Percentiles rank a stretch among this genome's conserved stretches.
phyloP scores from a whole-genome alignment of 2,113 vertebrate species.

The Noturus placidus region DNA sequence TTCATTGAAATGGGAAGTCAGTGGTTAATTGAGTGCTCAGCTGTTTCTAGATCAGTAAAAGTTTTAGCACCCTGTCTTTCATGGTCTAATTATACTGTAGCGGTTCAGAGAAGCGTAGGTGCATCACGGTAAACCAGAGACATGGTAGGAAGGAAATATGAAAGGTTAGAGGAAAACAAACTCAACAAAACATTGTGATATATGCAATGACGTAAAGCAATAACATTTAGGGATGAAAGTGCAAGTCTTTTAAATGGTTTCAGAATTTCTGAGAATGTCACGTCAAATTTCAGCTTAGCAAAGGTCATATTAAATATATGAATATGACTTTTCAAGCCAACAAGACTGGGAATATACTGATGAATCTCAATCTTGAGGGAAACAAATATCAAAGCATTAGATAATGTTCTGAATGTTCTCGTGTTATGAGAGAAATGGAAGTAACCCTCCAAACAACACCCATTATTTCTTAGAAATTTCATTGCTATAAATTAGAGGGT shows the following conservation, averaged over 20 bases:
- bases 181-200: neutral
- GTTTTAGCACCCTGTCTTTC: neutral
- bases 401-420: neutral
- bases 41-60: neutral
- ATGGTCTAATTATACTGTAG: conserved; percentile 62
- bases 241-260: conserved; percentile 33
- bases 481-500: neutral
- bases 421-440: conserved; percentile 11
- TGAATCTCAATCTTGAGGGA: neutral
- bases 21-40: neutral
- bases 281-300: neutral
- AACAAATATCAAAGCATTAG: neutral
- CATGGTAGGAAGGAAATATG: conserved; percentile 1
- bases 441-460: neutral
- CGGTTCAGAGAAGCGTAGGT: conserved; percentile 63
- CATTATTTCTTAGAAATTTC: conserved; percentile 1
- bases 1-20: neutral
- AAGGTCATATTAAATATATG: conserved; percentile 5
- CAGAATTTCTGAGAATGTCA: neutral
- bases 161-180: neutral
- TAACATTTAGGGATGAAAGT: conserved; percentile 44
- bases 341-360: neutral
- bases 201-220: conserved; percentile 18
- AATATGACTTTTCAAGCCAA: neutral
- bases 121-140: conserved; percentile 12